Evolutionary conservation across 2,113 vertebrate genomes (phyloP).

Genomic region (rabbit (Oryctolagus cuniculus)): DNA sequence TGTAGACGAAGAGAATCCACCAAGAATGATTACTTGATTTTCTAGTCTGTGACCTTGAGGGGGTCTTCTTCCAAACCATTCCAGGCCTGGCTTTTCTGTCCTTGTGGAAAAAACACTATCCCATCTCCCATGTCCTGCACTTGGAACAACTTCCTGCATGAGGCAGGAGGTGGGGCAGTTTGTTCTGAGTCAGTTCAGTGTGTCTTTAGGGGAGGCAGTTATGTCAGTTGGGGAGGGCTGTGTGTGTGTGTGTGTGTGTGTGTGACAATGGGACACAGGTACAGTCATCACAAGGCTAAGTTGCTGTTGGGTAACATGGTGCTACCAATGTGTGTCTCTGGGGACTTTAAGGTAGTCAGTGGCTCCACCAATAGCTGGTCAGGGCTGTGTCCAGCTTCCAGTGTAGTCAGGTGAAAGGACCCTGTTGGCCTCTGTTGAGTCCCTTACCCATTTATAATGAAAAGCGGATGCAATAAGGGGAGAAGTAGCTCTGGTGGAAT

Average conservation of each 20-base stretch:
- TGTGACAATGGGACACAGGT: not conserved
- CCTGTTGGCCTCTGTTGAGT: not conserved
- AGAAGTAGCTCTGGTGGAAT: not conserved
- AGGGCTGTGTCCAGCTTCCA: not conserved
- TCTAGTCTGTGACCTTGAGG: not conserved
- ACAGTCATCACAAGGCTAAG: not conserved
- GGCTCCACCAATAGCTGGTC: not conserved
- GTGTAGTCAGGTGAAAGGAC: not conserved
- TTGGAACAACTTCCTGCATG: not conserved
- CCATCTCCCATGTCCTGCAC: not conserved
- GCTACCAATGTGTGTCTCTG: not conserved
- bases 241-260: not conserved
- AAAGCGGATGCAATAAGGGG: not conserved
- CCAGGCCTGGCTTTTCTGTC: not conserved
- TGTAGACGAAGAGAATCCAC: conserved; percentile 17
- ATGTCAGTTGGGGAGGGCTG: not conserved
- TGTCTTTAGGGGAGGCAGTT: not conserved
- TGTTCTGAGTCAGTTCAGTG: not conserved
- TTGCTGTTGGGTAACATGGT: not conserved
- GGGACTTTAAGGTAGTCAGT: not conserved
- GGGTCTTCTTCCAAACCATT: not conserved
- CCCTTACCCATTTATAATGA: not conserved
- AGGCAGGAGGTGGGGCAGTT: not conserved
- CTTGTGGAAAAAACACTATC: not conserved
- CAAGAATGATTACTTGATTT: not conserved